Base-by-base conservation (phyloP, 2,113 vertebrate genomes). In the Carassius gibelio region DNA sequence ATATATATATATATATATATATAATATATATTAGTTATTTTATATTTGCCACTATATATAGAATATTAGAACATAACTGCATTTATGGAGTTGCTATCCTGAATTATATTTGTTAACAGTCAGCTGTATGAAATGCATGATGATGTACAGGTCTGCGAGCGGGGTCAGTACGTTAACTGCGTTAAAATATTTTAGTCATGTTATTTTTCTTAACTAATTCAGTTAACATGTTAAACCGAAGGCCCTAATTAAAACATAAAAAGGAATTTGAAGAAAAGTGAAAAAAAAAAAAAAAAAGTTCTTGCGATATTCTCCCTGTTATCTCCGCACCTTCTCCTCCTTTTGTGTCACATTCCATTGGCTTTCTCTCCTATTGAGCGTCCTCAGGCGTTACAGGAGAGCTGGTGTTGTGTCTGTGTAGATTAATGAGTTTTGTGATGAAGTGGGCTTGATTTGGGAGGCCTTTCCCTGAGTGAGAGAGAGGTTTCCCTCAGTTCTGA, bases 341-440 rank as follows among this genome's bases (percentile, higher is more conserved):
- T 42, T 79, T 79, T 9, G 45, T 62, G 21, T 57, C 13, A 19
- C 34, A 30, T 57, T 48, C 36, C 48, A 50, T 66, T 50, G 57
- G 34, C 17, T 17, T n/a, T 80, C 8, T 66, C 21, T 81, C 15
- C 50, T 81, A 34, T 8, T 30, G 14, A 81, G 15, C 61, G 6
- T 79, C 36, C 77, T 62, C 36, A 45, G 77, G 77, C 36, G 42
- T 75, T 75, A 14, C 13, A 3, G 23, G 26, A 50, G 45, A 45
- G 23, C 5, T 42, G 38, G 57, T 79, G 77, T 23, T 48, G 38
- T 66, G n/a, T 76, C 50, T 68, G 79, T 26, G 57, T 62, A 68
- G 61, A 81, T 81, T 68, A 66, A 81, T 68, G 61, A 50, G 23
- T 81, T 64, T 50, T 34, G 62, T 66, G 61, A 81, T 64, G 50